Evolutionary conservation across 2,888 invertebrate genomes (phyloP).

Genomic region (Aelia acuminata): DNA sequence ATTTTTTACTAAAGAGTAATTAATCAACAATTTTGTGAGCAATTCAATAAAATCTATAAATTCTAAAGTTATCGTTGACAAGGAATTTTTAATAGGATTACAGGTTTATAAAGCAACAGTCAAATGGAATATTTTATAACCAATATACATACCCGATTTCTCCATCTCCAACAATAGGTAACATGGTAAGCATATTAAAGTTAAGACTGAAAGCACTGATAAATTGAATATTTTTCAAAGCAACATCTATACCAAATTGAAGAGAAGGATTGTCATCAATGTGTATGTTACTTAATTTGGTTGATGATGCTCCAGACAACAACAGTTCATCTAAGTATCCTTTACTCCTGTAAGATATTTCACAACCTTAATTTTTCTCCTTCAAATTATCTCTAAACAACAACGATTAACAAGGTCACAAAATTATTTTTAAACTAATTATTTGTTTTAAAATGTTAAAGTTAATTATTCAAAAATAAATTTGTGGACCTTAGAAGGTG

Average conservation of each 20-base stretch:
- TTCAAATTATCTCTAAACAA: too few species aligned
- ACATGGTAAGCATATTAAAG: conserved; percentile 56
- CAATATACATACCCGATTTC: conserved; percentile 57
- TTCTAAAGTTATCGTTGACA: neutral
- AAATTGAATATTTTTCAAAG: conserved; percentile 44
- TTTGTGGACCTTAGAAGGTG: too few species aligned
- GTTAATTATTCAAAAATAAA: too few species aligned
- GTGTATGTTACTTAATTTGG: conserved; percentile 47
- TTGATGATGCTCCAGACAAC: conserved; percentile 54
- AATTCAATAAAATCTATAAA: neutral
- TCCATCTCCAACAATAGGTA: conserved; percentile 55
- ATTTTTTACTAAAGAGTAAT: neutral
- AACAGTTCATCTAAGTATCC: conserved; percentile 55
- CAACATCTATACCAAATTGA: conserved; percentile 26
- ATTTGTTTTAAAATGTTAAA: too few species aligned
- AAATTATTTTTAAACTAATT: too few species aligned
- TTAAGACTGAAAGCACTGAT: conserved; percentile 55
- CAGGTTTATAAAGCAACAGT: neutral
- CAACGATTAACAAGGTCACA: too few species aligned
- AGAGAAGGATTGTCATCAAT: conserved; percentile 37
- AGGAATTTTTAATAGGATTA: neutral
- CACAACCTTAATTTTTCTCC: too few species aligned
- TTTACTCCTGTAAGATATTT: conserved; percentile 51
- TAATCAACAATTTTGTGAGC: neutral
- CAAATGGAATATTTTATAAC: neutral